Conservation (phyloP, 2,797 vertebrate species). For the Bufotes viridis region DNA sequence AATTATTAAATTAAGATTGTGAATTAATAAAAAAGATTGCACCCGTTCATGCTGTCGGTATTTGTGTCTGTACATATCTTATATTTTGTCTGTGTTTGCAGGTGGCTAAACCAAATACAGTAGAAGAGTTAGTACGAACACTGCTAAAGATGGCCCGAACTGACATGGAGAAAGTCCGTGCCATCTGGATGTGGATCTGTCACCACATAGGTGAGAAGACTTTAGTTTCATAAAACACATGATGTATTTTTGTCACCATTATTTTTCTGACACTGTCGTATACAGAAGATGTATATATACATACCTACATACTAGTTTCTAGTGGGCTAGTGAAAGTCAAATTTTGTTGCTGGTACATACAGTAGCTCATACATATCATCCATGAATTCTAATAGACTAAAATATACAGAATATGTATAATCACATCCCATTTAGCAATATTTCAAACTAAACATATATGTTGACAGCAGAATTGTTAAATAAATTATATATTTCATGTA, state of each 20-base stretch:
- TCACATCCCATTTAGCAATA: neutral
- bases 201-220: constrained; percentile 62
- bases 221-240: neutral
- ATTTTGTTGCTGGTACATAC: neutral
- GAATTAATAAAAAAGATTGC: no score
- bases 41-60: no score
- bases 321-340: neutral
- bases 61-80: no score
- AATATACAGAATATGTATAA: neutral
- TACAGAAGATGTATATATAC: neutral
- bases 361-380: no score
- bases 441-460: neutral
- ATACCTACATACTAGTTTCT: neutral
- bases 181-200: constrained; percentile 64
- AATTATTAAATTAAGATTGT: no score
- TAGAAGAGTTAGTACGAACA: constrained; percentile 44
- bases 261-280: neutral
- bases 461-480: neutral
- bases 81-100: constrained; percentile 22
- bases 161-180: constrained; percentile 62
- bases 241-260: neutral
- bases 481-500: constrained; percentile 54
- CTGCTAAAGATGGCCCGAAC: constrained; percentile 56
- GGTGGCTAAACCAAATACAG: constrained; percentile 49
- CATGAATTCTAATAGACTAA: no score